Conservation (phyloP, 2,797 vertebrate species). For the Falco cherrug region DNA sequence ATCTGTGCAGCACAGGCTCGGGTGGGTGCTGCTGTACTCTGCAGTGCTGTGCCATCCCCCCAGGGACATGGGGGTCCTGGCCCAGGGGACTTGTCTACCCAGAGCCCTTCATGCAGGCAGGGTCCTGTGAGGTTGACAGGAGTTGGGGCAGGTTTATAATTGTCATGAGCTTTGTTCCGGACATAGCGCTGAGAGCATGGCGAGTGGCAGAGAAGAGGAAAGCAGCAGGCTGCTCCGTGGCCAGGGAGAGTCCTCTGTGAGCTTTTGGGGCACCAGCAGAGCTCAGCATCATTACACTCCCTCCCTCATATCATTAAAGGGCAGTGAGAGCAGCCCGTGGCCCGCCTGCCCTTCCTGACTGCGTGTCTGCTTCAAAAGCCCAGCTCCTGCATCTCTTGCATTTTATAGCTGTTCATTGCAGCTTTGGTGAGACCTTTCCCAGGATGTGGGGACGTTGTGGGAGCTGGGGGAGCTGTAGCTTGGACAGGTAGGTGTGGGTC, state of each 20-base stretch:
- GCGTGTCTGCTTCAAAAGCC: background rate
- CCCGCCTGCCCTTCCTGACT: background rate
- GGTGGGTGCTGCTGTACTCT: background rate
- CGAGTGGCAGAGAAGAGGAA: background rate
- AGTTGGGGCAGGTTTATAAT: background rate
- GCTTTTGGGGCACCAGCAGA: background rate
- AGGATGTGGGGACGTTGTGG: fast-evolving
- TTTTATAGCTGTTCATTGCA: background rate
- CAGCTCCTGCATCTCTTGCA: background rate
- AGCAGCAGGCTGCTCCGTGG: background rate
- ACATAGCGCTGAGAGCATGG: fast-evolving
- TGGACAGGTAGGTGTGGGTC: fast-evolving
- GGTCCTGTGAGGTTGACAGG: background rate
- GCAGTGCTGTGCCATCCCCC: background rate
- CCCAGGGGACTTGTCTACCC: background rate
- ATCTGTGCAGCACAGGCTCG: fast-evolving
- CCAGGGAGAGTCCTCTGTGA: background rate
- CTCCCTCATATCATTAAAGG: background rate
- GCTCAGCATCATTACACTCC: fast-evolving
- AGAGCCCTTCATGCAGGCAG: fast-evolving
- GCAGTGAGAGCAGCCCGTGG: fast-evolving
- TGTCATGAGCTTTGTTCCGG: background rate
- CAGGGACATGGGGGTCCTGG: background rate
- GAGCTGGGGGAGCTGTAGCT: background rate
- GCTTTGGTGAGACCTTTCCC: background rate